Evolutionary conservation across 2,797 vertebrate species (phyloP).

Genomic region (Diglossa cyanea): DNA sequence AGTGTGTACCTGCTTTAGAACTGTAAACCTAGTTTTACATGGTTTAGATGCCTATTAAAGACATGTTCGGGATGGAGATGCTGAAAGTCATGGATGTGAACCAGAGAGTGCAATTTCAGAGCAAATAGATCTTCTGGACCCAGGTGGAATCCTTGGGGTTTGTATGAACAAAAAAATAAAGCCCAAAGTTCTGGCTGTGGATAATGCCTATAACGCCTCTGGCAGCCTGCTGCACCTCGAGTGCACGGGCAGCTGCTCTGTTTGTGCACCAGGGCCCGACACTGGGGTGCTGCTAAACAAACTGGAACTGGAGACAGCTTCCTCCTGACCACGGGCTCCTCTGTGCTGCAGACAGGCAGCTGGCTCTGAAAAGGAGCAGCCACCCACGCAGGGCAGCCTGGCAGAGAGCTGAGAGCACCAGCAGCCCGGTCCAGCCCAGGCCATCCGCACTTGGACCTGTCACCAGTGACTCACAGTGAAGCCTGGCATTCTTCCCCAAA

Average conservation of each 20-base stretch:
- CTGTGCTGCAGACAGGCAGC: not conserved
- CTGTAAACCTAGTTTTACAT: not conserved
- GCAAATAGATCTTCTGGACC: not conserved
- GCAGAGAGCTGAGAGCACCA: not conserved
- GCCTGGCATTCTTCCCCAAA: not conserved
- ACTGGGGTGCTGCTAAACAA: not conserved
- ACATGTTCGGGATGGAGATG: not conserved
- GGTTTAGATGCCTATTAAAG: not conserved
- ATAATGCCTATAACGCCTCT: not conserved
- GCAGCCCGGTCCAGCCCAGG: not conserved
- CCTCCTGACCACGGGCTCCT: not conserved
- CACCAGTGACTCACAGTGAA: not conserved
- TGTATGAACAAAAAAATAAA: not conserved
- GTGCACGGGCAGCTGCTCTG: not conserved
- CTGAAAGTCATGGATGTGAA: not conserved
- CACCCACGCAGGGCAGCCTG: not conserved
- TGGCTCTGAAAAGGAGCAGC: not conserved
- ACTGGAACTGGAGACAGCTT: not conserved
- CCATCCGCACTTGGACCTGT: not conserved
- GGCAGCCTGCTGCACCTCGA: not conserved
- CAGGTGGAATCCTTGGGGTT: not conserved
- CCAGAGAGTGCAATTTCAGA: not conserved
- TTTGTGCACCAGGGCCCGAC: not conserved
- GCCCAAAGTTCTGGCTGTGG: not conserved
- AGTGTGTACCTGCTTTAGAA: not conserved